Evolutionary conservation across 2,113 vertebrate genomes (phyloP).

Genomic region (Anas platyrhynchos): DNA sequence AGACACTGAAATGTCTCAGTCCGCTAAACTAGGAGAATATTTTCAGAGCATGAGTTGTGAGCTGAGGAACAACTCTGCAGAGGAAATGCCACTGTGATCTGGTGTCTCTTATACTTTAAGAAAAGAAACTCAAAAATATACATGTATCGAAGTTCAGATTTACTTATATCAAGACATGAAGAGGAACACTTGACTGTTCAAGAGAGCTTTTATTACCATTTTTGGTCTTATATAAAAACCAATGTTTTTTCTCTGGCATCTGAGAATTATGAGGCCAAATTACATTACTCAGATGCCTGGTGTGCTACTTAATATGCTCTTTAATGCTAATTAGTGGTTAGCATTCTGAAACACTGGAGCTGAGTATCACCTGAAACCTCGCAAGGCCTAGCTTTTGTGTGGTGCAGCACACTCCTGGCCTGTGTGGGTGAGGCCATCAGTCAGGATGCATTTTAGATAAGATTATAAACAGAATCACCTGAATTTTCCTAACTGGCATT

Average conservation of each 20-base stretch:
- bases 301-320: not conserved
- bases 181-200: not conserved
- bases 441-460: not conserved
- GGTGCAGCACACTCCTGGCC: not conserved
- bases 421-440: not conserved
- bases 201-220: not conserved
- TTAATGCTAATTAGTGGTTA: not conserved
- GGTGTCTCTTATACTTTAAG: not conserved
- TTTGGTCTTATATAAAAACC: not conserved
- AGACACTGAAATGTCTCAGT: not conserved
- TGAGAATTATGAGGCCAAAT: not conserved
- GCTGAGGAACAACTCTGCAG: constrained; percentile 13
- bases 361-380: not conserved
- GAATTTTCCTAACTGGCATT: not conserved
- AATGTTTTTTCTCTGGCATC: not conserved
- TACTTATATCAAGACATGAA: not conserved
- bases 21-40: constrained; percentile 2
- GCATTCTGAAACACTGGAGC: not conserved
- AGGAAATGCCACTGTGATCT: constrained; percentile 1
- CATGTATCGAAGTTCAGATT: not conserved
- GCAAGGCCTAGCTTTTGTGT: not conserved
- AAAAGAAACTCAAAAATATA: constrained; percentile 12
- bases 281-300: not conserved
- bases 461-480: not conserved
- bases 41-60: constrained; percentile 4